These are phyloP conservation scores for Diacarnus erythraeanus DNA, from an alignment of 37 sponge, comb jelly and placozoan species.

Conservation along the genomic window DNA sequence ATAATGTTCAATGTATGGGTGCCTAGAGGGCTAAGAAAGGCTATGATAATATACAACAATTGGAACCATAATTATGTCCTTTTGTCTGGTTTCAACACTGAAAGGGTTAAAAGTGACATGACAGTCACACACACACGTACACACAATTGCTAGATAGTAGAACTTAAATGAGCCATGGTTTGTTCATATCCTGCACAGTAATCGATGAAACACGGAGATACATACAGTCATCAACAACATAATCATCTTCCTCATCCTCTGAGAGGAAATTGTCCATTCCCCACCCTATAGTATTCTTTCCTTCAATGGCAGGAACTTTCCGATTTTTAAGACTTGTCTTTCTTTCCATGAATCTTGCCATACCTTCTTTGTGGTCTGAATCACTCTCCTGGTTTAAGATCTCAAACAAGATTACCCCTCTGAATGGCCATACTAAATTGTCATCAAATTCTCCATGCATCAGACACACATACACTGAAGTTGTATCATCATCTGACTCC, in stretches of 20 bases:
- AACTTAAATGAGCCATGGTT: slow-evolving; percentile 11
- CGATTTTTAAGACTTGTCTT: neutral
- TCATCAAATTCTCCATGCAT: slow-evolving; percentile 32
- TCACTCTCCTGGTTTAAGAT: slow-evolving; percentile 33
- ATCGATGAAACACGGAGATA: neutral
- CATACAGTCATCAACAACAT: neutral
- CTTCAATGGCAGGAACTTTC: neutral
- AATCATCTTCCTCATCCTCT: neutral
- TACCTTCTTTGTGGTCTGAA: neutral
- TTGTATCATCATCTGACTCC: neutral
- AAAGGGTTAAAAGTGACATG: too few species aligned
- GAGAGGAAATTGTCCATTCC: neutral
- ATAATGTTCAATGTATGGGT: too few species aligned
- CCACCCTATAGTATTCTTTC: slow-evolving; percentile 10
- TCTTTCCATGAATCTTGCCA: slow-evolving; percentile 7
- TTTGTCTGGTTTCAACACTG: too few species aligned
- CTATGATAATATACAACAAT: too few species aligned
- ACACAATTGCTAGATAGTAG: slow-evolving; percentile 7
- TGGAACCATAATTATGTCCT: too few species aligned
- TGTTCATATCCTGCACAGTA: neutral
- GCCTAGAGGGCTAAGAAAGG: too few species aligned
- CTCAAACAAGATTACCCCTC: neutral
- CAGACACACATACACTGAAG: slow-evolving; percentile 18
- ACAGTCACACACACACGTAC: neutral
- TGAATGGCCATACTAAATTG: slow-evolving; percentile 22